These are phyloP conservation scores for Acanthaster planci DNA, from an alignment of 35 echinoderm and acorn worm genomes.

Conservation along the genomic window DNA sequence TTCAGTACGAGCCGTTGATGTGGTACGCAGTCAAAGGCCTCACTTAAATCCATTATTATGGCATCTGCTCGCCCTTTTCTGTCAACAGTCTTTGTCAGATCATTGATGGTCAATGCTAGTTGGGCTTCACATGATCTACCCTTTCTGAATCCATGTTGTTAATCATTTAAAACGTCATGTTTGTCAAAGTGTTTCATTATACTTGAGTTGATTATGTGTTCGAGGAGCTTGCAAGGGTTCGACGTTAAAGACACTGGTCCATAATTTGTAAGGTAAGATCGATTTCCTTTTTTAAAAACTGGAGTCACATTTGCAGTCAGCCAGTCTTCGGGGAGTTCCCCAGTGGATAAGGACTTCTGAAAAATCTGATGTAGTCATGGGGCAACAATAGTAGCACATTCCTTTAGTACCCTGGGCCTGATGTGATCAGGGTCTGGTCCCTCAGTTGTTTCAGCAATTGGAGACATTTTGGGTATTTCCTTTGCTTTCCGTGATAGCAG, in stretches of 20 bases:
- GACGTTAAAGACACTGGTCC: conserved; percentile 43
- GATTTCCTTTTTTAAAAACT: conserved; percentile 58
- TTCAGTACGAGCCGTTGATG: too few relatives aligned
- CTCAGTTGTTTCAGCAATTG: conserved; percentile 8
- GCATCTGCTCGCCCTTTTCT: too few relatives aligned
- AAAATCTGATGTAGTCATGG: not conserved
- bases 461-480: not conserved
- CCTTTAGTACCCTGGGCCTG: not conserved
- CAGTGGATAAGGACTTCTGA: conserved; percentile 49
- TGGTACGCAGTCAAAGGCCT: too few relatives aligned
- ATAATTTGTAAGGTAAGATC: conserved; percentile 22
- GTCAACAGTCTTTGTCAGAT: too few relatives aligned
- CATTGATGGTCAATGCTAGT: too few relatives aligned
- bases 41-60: too few relatives aligned
- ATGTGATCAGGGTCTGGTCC: conserved; percentile 19
- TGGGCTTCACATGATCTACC: too few relatives aligned
- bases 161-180: not conserved
- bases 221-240: conserved; percentile 47
- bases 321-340: conserved; percentile 55
- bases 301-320: conserved; percentile 48
- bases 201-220: conserved; percentile 43
- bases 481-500: not conserved
- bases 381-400: conserved; percentile 38
- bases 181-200: conserved; percentile 52
- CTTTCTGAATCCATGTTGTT: too few relatives aligned